Conservation (phyloP, 1,140 invertebrate species). For the Carcinoscorpius rotundicauda region DNA sequence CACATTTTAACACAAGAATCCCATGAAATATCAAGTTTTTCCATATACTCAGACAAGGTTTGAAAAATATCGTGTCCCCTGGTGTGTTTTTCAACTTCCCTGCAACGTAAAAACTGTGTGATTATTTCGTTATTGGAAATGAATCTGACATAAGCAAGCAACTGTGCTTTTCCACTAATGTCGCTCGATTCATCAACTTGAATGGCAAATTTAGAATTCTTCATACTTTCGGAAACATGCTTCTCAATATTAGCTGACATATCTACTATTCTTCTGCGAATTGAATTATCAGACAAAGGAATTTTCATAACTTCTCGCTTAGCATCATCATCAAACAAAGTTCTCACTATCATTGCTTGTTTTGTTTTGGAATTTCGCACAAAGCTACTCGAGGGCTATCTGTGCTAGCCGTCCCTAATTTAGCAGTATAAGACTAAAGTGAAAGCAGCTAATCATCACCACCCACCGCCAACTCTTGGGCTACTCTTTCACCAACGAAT, state of each 20-base stretch:
- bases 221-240: constrained; percentile 6
- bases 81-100: background rate
- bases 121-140: constrained; percentile 14
- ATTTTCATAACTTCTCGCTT: constrained; percentile 5
- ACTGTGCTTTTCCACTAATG: constrained; percentile 9
- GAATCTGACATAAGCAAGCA: constrained; percentile 16
- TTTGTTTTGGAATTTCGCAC: too few relatives aligned
- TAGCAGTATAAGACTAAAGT: too few relatives aligned
- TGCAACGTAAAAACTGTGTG: constrained; percentile 15
- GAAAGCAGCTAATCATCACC: too few relatives aligned
- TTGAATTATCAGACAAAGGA: constrained; percentile 8
- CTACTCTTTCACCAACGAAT: too few relatives aligned
- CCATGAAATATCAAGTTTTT: background rate
- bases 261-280: constrained; percentile 12
- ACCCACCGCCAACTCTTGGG: too few relatives aligned
- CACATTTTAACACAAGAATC: background rate
- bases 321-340: constrained; percentile 10
- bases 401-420: too few relatives aligned
- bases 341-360: constrained; percentile 10
- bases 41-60: background rate
- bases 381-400: too few relatives aligned
- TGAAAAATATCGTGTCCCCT: background rate
- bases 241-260: constrained; percentile 11
- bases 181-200: constrained; percentile 19
- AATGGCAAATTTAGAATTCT: constrained; percentile 14